phyloP scores from a whole-genome alignment of 2,888 invertebrate genomes.

The Formica aserva region DNA sequence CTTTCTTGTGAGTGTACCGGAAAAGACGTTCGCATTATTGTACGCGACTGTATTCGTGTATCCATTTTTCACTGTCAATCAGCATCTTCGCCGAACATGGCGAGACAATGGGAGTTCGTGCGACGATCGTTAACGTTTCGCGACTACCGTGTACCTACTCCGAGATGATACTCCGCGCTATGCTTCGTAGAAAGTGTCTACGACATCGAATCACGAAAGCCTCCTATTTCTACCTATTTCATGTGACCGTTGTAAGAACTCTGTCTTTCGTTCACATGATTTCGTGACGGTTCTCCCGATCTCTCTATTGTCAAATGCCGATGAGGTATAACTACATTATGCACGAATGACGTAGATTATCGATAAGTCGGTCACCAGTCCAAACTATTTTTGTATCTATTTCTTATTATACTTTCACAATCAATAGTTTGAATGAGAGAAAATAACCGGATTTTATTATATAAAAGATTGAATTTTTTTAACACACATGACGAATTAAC shows the following conservation, averaged over 20 bases:
- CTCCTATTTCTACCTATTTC: conserved; percentile 55
- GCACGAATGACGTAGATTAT: conserved; percentile 6
- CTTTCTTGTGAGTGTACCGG: conserved; percentile 7
- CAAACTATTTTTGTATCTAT: background rate
- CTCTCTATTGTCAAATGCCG: conserved; percentile 50
- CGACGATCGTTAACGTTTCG: conserved; percentile 81
- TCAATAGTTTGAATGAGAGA: background rate
- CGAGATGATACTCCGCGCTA: conserved; percentile 77
- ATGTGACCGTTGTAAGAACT: conserved; percentile 49
- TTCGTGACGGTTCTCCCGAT: conserved; percentile 63
- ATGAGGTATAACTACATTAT: conserved; percentile 52
- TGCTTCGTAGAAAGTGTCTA: conserved; percentile 75
- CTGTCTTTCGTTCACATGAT: conserved; percentile 69
- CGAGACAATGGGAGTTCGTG: conserved; percentile 76
- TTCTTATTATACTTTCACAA: background rate
- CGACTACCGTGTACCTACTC: conserved; percentile 77
- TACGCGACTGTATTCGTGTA: conserved; percentile 59
- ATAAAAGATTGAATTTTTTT: background rate
- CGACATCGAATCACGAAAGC: conserved; percentile 78
- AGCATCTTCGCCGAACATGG: conserved; percentile 31
- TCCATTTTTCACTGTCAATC: conserved; percentile 42
- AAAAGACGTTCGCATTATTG: conserved; percentile 38
- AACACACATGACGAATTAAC: too few species aligned
- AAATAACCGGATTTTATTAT: background rate
- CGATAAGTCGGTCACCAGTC: background rate